Evolutionary conservation across 2,797 vertebrate species (phyloP).

Genomic region (Pangasius mekongensis): DNA sequence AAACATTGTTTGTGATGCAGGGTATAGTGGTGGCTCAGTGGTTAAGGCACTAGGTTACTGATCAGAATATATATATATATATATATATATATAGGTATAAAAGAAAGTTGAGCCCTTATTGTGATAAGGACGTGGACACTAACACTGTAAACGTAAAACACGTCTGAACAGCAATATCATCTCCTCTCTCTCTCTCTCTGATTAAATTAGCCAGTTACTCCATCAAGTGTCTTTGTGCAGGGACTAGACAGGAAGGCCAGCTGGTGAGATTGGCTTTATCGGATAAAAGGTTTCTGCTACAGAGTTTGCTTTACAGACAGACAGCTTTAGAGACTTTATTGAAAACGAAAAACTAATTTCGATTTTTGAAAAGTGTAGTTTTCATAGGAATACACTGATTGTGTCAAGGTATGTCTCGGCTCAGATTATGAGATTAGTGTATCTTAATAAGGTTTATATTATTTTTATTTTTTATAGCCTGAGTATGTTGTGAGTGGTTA

Average conservation of each 20-base stretch:
- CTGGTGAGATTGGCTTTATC: conserved; percentile 2
- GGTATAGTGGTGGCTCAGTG: too few species aligned
- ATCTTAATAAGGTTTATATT: neutral
- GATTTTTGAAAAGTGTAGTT: neutral
- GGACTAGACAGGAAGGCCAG: neutral
- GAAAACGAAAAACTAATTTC: neutral
- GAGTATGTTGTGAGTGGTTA: neutral
- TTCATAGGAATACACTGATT: neutral
- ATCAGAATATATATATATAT: too few species aligned
- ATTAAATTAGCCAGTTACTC: conserved; percentile 1
- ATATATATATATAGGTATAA: neutral
- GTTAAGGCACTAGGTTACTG: too few species aligned
- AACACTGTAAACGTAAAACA: neutral
- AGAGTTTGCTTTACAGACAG: neutral
- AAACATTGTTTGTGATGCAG: too few species aligned
- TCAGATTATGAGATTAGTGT: neutral
- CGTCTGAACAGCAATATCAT: neutral
- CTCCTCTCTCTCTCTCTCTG: neutral
- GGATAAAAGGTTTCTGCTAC: neutral
- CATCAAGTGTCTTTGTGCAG: neutral
- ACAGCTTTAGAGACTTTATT: neutral
- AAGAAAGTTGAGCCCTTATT: neutral
- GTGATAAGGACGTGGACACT: neutral
- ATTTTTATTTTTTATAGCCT: neutral
- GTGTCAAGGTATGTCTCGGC: neutral